Base-by-base conservation (phyloP, 1,140 invertebrate species). In the Xylocopa sonorina region DNA sequence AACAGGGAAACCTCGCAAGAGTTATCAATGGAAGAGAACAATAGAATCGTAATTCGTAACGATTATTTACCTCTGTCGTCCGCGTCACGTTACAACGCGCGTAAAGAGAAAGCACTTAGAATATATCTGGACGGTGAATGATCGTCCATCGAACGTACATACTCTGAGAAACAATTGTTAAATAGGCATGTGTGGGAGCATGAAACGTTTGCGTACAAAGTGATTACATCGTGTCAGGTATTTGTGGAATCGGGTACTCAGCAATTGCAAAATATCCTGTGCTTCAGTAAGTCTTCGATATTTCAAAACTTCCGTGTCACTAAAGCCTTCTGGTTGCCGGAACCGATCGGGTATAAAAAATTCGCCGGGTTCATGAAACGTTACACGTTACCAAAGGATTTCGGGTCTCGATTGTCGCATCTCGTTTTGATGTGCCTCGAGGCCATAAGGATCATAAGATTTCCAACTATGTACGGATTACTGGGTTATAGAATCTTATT, bases 51-150 rank as follows among this genome's bases (percentile, higher is more conserved):
- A 67, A 92, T 93, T 78, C 94, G 89, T 88, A 90, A 32, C 91
- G 93, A 38, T 83, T 93, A n/a, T 73, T 91, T 92, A 78, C 90
- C 91, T 72, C 83, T 89, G 62, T 82, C 80, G 68, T 90, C 88
- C 68, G 90, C 90, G 69, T 89, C 89, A 69, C 90, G 90, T 63
- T 93, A 93, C 50, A 90, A 94, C 91, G 94, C 94, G 76, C 92
- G 95, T 72, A 95, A 95, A 85, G 96, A 97, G 91, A 94, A 94
- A 84, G 95, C 95, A 5, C 92, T 97, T 41, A 96, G 96, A 92
- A 97, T 97, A 85, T 96, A 96, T 91, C 91, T 96, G 71, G 95
- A 96, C 81, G 91, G 91, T 48, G 87, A 89, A 90, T 91, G 90
- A 91, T 90, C 83, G 60, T 74, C 63, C 27, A 78, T 78, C 62